Evolutionary conservation across 2,113 vertebrate species (phyloP).

Genomic region (Glaucidium brasilianum): DNA sequence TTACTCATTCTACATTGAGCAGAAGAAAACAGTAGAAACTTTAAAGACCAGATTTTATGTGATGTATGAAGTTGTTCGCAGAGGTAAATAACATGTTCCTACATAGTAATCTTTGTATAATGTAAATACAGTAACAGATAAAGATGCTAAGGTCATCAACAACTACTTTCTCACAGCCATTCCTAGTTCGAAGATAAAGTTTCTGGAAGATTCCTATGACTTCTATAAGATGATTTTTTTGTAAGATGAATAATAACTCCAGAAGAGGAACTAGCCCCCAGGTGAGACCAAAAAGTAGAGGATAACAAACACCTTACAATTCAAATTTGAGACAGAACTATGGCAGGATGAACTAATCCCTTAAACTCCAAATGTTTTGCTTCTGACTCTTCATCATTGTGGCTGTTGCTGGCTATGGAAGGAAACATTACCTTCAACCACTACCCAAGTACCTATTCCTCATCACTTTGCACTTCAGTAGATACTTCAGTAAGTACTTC

Average conservation of each 20-base stretch:
- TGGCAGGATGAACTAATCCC: not conserved
- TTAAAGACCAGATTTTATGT: not conserved
- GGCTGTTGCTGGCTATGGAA: not conserved
- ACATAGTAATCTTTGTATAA: not conserved
- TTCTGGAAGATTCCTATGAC: not conserved
- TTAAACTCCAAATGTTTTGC: not conserved
- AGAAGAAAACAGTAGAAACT: not conserved
- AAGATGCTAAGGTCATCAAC: not conserved
- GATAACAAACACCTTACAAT: not conserved
- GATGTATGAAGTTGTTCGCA: not conserved
- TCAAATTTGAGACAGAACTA: not conserved
- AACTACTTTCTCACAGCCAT: not conserved
- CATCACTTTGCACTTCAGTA: not conserved
- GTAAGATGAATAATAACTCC: not conserved
- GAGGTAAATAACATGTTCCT: not conserved
- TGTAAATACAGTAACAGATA: not conserved
- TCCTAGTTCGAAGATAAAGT: not conserved
- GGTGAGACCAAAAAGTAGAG: not conserved
- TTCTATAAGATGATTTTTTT: not conserved
- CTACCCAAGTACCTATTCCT: not conserved
- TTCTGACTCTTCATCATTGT: not conserved
- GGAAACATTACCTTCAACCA: not conserved
- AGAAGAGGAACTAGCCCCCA: not conserved
- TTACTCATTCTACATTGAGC: not conserved
- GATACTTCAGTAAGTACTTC: not conserved